Evolutionary conservation across 2,113 vertebrate genomes (phyloP).

Genomic region (Amphilophus citrinellus): DNA sequence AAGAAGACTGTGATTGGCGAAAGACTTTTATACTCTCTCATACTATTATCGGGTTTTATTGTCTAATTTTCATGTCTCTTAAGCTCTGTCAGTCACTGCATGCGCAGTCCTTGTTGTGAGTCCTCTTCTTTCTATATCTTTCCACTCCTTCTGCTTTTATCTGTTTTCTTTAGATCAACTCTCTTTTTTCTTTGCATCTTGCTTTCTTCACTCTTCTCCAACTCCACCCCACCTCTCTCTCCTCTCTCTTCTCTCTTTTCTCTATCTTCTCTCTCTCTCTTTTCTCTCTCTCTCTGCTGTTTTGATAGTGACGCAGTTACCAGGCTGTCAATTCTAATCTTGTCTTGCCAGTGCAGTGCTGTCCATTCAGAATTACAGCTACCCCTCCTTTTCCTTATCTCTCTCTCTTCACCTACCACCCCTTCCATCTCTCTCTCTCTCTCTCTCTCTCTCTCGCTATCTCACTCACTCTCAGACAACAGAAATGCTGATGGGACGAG

Average conservation of each 20-base stretch:
- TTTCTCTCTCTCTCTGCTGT: conserved; percentile 57
- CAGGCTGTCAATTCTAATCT: conserved; percentile 83
- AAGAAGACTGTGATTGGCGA: conserved; percentile 41
- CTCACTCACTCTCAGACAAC: conserved; percentile 47
- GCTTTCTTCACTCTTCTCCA: conserved; percentile 19
- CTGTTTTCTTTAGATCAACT: conserved; percentile 54
- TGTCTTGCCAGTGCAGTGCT: conserved; percentile 76
- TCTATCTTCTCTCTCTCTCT: conserved; percentile 5
- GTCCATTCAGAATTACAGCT: conserved; percentile 79
- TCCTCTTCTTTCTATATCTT: conserved; percentile 44
- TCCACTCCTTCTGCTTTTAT: conserved; percentile 41
- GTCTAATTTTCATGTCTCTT: conserved; percentile 59
- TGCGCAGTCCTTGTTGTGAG: conserved; percentile 28
- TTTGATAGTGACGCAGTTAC: conserved; percentile 81
- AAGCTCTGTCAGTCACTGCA: conserved; percentile 25
- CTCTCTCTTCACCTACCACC: conserved; percentile 33
- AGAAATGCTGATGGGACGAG: conserved; percentile 71
- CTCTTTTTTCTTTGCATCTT: conserved; percentile 29
- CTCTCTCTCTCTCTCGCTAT: background rate
- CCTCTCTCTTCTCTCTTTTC: conserved; percentile 1
- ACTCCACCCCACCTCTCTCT: background rate
- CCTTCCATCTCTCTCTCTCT: background rate
- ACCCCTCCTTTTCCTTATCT: conserved; percentile 33
- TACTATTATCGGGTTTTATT: conserved; percentile 62
- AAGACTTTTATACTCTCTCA: conserved; percentile 40